These are phyloP conservation scores for Dasypogon diadema DNA, from an alignment of 2,888 invertebrate genomes.

Conservation along the genomic window DNA sequence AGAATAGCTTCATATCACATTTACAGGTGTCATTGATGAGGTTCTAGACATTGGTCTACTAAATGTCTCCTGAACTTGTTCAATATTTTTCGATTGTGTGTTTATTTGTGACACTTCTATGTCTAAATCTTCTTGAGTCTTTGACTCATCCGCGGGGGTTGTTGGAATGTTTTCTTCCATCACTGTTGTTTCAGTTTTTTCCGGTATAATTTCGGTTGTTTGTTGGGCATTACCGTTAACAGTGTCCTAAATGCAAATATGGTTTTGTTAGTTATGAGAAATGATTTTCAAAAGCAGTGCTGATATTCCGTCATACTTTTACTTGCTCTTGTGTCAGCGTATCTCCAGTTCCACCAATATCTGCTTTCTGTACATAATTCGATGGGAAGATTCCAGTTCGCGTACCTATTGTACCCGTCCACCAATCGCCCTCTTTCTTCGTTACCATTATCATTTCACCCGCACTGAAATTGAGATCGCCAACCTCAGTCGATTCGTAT, in stretches of 20 bases:
- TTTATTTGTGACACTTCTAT: conserved; percentile 69
- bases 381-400: conserved; percentile 95
- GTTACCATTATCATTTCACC: conserved; percentile 90
- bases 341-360: conserved; percentile 64
- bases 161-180: conserved; percentile 39
- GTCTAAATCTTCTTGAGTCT: conserved; percentile 67
- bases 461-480: conserved; percentile 89
- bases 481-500: conserved; percentile 88
- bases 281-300: not conserved
- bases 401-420: conserved; percentile 91
- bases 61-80: conserved; percentile 65
- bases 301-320: not conserved
- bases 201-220: conserved; percentile 23
- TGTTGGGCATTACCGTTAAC: conserved; percentile 51
- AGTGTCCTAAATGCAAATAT: conserved; percentile 31
- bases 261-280: conserved; percentile 31
- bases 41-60: conserved; percentile 69
- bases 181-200: conserved; percentile 50
- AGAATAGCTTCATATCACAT: not conserved
- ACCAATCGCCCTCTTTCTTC: conserved; percentile 97
- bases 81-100: conserved; percentile 64
- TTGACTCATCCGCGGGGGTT: conserved; percentile 61
- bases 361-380: conserved; percentile 89
- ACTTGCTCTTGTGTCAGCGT: not conserved
- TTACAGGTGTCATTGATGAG: conserved; percentile 69